These are phyloP conservation scores for Ictalurus punctatus DNA, from an alignment of 2,113 vertebrate species.

Conservation along the genomic window DNA sequence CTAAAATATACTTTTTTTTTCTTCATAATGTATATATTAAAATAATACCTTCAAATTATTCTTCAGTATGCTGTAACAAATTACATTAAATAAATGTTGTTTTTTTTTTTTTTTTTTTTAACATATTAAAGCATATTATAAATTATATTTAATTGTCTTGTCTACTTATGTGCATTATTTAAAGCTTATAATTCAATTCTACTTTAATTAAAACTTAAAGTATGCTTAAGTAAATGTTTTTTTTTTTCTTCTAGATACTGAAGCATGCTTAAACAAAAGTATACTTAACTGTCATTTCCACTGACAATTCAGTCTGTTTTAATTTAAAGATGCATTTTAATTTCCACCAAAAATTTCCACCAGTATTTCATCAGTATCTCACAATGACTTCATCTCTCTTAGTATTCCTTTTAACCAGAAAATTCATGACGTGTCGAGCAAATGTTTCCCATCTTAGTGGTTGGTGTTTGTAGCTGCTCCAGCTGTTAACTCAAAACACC, in stretches of 20 bases:
- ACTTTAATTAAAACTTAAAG: background rate
- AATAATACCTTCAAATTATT: background rate
- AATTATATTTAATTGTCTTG: too few species aligned
- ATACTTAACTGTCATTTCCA: background rate
- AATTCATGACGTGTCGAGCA: background rate
- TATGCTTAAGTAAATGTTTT: too few species aligned
- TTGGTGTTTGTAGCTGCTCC: background rate
- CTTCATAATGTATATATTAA: background rate
- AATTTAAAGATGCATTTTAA: background rate
- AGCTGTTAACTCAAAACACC: background rate
- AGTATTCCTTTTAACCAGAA: background rate
- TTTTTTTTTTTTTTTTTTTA: background rate
- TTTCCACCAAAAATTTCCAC: background rate
- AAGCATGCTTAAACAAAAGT: background rate
- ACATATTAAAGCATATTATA: background rate
- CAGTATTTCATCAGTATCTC: background rate
- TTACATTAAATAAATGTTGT: background rate
- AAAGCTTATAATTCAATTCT: background rate
- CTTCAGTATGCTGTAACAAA: background rate
- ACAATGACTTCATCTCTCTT: background rate
- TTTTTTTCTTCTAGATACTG: background rate
- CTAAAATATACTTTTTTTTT: too few species aligned
- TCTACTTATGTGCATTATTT: background rate
- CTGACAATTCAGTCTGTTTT: background rate
- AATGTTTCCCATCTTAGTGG: background rate